Base-by-base conservation (phyloP, 1,140 invertebrate species). In the Drosophila cardini region DNA sequence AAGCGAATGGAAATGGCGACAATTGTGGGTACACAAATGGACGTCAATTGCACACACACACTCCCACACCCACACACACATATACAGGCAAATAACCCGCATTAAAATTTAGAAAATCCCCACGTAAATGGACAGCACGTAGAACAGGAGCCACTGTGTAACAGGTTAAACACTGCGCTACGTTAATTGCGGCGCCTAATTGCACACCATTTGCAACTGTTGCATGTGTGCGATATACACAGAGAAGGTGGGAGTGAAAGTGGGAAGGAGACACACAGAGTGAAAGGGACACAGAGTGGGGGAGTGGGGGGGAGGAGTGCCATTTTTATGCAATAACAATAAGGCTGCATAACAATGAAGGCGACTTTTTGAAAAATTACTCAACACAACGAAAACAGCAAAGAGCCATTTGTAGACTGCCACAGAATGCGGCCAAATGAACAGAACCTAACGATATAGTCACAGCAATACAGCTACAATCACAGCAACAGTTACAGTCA, bases 271-370 rank as follows among this genome's bases (percentile, higher is more conserved):
- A 71, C 36, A 40, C 45, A 46, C 40, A 16, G 61, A 4, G 60
- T 30, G 60, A 45, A 16, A 16, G 42, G 3, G 52, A n/a, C 21
- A 13, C n/a, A 26, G 43, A 15, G 45, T 60, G 55, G 18, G 48
- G 26, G 45, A 64, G 55, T 18, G 48, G 26, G 15, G 21, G 45
- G 56, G 16, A 18, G 64, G 40, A n/a, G n/a, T 56, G 76, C 73
- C 45, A 89, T 87, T 87, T 87, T 87, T 89, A 89, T 87, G 84
- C 84, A 87, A 87, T 87, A 87, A 87, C 84, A 89, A 87, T 87
- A 89, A 87, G 70, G 77, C 85, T 84, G 76, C 80, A 89, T 89
- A 83, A 79, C 84, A 90, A 87, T 87, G 80, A 78, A 69, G 62
- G 64, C 71, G 55, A 62, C 53, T 82, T 89, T 87, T 80, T 87